Conservation (phyloP, 1,140 invertebrate genomes). For the Leptonema lineaticorne region DNA sequence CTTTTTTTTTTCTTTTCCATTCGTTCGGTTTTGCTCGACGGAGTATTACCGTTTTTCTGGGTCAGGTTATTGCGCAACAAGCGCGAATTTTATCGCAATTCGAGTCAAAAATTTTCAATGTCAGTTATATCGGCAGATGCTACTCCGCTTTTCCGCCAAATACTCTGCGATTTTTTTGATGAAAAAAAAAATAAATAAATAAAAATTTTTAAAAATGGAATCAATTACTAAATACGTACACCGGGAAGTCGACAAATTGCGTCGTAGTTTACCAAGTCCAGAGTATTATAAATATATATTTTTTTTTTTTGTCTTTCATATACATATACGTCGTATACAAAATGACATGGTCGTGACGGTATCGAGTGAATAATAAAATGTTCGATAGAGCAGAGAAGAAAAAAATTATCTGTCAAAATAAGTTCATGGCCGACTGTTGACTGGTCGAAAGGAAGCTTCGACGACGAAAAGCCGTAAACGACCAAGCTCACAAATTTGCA, state of each 20-base stretch:
- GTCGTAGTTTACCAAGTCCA: too few relatives aligned
- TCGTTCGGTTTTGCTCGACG: neutral
- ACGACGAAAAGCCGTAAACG: conserved; percentile 10
- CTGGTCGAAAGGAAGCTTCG: neutral
- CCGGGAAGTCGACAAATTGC: too few relatives aligned
- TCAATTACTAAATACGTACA: too few relatives aligned
- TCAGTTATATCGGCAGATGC: neutral
- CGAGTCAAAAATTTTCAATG: conserved; percentile 4
- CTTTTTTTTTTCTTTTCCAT: neutral
- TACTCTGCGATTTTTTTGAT: too few relatives aligned
- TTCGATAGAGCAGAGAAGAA: conserved; percentile 16
- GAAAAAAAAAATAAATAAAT: too few relatives aligned
- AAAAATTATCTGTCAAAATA: conserved; percentile 39
- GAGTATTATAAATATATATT: too few relatives aligned
- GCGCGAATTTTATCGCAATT: conserved; percentile 11
- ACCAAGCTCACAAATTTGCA: too few relatives aligned
- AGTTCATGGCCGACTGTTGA: conserved; percentile 42
- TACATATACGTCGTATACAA: too few relatives aligned
- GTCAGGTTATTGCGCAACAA: conserved; percentile 28
- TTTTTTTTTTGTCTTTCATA: too few relatives aligned
- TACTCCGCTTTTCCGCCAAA: too few relatives aligned
- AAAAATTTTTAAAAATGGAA: too few relatives aligned
- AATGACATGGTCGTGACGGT: conserved; percentile 8
- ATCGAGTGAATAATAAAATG: conserved; percentile 17
- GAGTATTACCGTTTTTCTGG: conserved; percentile 25